Evolutionary conservation across 2,797 vertebrate species (phyloP).

Genomic region (Karalla daura): DNA sequence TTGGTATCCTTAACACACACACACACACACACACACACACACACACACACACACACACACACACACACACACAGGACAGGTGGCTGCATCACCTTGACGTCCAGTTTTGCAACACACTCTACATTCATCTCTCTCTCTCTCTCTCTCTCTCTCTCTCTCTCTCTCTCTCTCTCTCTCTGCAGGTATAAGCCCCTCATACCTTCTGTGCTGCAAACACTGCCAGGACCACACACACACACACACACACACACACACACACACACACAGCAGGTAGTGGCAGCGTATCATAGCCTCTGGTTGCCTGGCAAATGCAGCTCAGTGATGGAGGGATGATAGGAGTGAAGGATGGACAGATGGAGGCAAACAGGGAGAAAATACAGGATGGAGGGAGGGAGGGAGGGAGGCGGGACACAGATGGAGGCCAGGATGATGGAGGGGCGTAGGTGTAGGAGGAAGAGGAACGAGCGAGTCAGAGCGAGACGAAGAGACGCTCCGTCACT

Average conservation of each 20-base stretch:
- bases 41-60: slow-evolving; percentile 13
- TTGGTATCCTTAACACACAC: slow-evolving; percentile 1
- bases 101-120: slow-evolving; percentile 47
- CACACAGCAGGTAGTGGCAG: slow-evolving; percentile 67
- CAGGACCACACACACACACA: slow-evolving; percentile 52
- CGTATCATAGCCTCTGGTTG: slow-evolving; percentile 62
- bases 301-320: slow-evolving; percentile 44
- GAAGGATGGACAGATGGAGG: slow-evolving; percentile 46
- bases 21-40: slow-evolving; percentile 18
- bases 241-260: slow-evolving; percentile 33
- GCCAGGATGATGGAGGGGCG: neutral
- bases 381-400: neutral
- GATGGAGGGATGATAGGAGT: slow-evolving; percentile 49
- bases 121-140: slow-evolving; percentile 39
- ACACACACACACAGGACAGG: slow-evolving; percentile 49
- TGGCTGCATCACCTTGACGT: slow-evolving; percentile 65
- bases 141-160: slow-evolving; percentile 1
- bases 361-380: slow-evolving; percentile 6
- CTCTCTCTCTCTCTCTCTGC: slow-evolving; percentile 40
- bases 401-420: slow-evolving; percentile 14
- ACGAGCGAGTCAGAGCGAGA: neutral
- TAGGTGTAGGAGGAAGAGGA: neutral
- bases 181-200: slow-evolving; percentile 79
- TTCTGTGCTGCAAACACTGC: slow-evolving; percentile 73
- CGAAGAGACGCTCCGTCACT: too few relatives aligned